phyloP scores from a whole-genome alignment of 2,888 invertebrate species.

The Neelides folsomi region DNA sequence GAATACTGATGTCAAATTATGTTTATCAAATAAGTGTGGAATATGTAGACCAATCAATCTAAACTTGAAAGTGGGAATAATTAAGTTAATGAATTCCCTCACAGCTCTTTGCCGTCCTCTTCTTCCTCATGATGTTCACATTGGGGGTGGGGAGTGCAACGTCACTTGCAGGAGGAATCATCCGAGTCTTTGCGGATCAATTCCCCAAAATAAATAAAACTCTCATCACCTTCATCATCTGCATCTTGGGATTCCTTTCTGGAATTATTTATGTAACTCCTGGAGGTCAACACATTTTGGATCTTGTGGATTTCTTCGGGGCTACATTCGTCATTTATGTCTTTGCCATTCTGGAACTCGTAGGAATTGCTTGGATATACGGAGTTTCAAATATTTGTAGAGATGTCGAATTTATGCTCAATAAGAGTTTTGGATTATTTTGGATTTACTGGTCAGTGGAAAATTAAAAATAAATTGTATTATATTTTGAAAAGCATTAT shows the following conservation, averaged over 20 bases:
- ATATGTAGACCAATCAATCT: not conserved
- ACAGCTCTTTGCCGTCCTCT: constrained; percentile 45
- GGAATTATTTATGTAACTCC: constrained; percentile 34
- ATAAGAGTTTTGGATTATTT: constrained; percentile 53
- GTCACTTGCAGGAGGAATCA: constrained; percentile 41
- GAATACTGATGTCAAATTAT: no score
- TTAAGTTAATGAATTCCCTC: constrained; percentile 6
- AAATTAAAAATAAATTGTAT: no score
- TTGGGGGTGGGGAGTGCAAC: constrained; percentile 45
- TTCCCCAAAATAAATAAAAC: constrained; percentile 39
- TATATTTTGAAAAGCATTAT: no score
- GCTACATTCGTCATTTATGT: constrained; percentile 49
- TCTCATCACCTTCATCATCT: constrained; percentile 30
- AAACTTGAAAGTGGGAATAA: not conserved
- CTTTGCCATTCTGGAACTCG: constrained; percentile 46
- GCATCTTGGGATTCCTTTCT: constrained; percentile 27
- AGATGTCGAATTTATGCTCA: constrained; percentile 35
- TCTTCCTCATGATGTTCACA: constrained; percentile 47
- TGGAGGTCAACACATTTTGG: constrained; percentile 47
- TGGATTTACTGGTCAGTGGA: not conserved
- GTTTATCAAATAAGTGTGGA: no score
- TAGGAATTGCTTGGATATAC: constrained; percentile 47
- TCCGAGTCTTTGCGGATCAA: constrained; percentile 42
- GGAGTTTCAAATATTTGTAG: constrained; percentile 37
- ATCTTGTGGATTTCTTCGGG: constrained; percentile 49